Base-by-base conservation (phyloP, 2,888 invertebrate species). In the Meghimatium bilineatum region DNA sequence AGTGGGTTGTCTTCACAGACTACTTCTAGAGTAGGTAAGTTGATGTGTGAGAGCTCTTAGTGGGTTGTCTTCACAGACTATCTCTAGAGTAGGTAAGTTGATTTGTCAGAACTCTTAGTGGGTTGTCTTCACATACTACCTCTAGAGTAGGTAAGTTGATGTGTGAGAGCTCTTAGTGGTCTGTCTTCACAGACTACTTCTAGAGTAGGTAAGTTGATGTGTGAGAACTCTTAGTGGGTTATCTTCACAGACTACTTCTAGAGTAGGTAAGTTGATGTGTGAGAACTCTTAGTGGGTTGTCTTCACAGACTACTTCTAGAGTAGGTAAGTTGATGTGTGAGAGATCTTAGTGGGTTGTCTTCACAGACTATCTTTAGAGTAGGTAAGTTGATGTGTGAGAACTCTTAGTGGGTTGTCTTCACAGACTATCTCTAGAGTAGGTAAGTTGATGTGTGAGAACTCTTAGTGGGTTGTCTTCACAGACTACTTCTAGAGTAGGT, bases 11-110 rank as follows among this genome's bases (percentile, higher is more conserved):
- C 96, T 89, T 96, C 97, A 0, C 97, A 97, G 93, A 95, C 94
- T 79, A 97, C 97, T 0, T 95, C 96, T 5, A 94, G 97, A 87
- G 95, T 97, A 89, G 97, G 97, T 93, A 86, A 81, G 89, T 76
- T 97, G 97, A 94, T 97, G 97, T 93, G 97, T 97, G 0, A 97
- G 97, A 26, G 97, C 97, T 5, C 94, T 97, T 44, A 97, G 96
- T 32, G 97, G 97, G 0, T 95, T 97, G 29, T 96, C 96, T 89
- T 96, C 97, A 0, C 97, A 97, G 93, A 95, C 94, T 79, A 97
- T 97, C 0, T 95, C 96, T 5, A 94, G 97, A 87, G 95, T 97
- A 89, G 97, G 97, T 93, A 86, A 81, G 89, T 76, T 97, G 97
- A 94, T 97, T 97, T 93, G 97, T 97, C 0, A 97, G 97, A 26